Evolutionary conservation across 1,140 invertebrate genomes (phyloP), one percentile per base, ranked within the genome.

Genomic region (Chrysomallon squamiferum): DNA sequence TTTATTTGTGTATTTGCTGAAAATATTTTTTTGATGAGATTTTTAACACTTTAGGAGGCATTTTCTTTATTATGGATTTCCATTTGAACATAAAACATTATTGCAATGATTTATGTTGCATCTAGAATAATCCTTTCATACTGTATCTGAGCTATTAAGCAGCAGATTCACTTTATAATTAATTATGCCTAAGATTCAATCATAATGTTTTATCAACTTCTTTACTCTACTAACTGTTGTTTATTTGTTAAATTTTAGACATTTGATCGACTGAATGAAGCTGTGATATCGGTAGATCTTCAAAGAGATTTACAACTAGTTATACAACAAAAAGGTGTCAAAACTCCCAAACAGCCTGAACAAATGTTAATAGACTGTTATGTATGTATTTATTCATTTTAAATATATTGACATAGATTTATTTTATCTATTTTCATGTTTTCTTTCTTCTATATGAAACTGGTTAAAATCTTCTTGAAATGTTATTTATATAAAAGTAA

Each of bases 361-460:
- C 94, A 96, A 83, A 87, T 96, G 30, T 84, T 97, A 41, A 93
- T 95, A 0, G 94, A 97, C 82, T 96, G 96, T 86, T 97, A 96
- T 85, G 86, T 86, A 77, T 77, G 83, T 80, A 57, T 60, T 27
- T 57, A 1, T 38, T 45, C 9, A 13, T 60, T n/a, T 41, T n/a
- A 41, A 22, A 62, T 6, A 18, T 25, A n/a, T 52, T 50, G 11
- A 13, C n/a, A 43, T n/a, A 13, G 0, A 43, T 11, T 13, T 13
- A 43, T 43, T 11, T 43, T 43, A 13, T 43, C 11, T 11, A 13
- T 13, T 0, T 11, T n/a, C 41, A 43, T 43, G 9, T 43, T 43
- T 43, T 9, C 41, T 9, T 11, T n/a, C 41, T 11, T 13, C 11
- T n/a, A 43, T 43, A 0, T 43, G 41, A 13, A n/a, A 11, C 11